These are phyloP conservation scores for Andrena minutula DNA, from an alignment of 2,888 invertebrate genomes.

Conservation along the genomic window DNA sequence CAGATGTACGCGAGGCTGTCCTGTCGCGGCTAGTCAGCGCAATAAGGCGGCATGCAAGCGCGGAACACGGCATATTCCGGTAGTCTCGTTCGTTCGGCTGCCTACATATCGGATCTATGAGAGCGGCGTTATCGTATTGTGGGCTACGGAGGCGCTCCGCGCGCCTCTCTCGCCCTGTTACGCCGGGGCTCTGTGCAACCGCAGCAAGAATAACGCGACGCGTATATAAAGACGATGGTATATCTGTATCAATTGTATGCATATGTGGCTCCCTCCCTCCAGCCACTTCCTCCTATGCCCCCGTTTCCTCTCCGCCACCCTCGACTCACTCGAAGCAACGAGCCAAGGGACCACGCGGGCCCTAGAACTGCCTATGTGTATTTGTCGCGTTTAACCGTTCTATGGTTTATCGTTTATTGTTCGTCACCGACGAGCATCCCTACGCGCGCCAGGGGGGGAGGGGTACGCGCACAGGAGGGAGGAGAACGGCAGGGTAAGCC, in stretches of 20 bases:
- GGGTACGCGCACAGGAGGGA: conserved; percentile 44
- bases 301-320: background rate
- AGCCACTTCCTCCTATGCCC: background rate
- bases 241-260: conserved; percentile 85
- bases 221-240: conserved; percentile 80
- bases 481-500: conserved; percentile 71
- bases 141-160: conserved; percentile 49
- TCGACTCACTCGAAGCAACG: background rate
- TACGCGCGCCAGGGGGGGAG: conserved; percentile 4
- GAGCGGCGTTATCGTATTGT: conserved; percentile 66
- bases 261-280: conserved; percentile 76
- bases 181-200: conserved; percentile 43
- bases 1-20: conserved; percentile 83
- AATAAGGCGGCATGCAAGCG: conserved; percentile 82
- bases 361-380: conserved; percentile 74
- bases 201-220: conserved; percentile 69
- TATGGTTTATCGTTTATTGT: conserved; percentile 82
- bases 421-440: conserved; percentile 71
- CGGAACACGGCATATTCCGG: conserved; percentile 57
- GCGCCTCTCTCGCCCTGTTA: conserved; percentile 44
- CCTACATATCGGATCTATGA: conserved; percentile 68
- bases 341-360: conserved; percentile 23
- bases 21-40: conserved; percentile 81
- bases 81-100: conserved; percentile 67
- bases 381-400: conserved; percentile 83